Conservation (phyloP, 2,888 invertebrate genomes). For the Tethea ocularis region DNA sequence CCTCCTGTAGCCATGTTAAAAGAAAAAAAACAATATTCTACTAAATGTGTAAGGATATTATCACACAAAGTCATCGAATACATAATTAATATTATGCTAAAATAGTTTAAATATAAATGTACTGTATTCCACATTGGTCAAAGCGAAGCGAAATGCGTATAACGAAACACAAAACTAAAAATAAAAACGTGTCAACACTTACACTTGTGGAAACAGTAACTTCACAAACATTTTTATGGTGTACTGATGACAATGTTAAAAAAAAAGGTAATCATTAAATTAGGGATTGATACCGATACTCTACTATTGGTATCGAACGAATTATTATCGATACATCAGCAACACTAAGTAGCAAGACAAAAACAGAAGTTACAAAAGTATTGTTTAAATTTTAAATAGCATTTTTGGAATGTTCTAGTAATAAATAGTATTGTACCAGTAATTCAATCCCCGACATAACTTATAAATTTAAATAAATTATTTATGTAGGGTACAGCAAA, state of each 20-base stretch:
- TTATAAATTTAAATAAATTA: too few relatives aligned
- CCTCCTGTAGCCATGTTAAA: constrained; percentile 70
- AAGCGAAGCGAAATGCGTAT: neutral
- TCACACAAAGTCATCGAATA: constrained; percentile 1
- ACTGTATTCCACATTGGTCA: neutral
- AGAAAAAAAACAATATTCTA: constrained; percentile 50
- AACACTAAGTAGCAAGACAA: too few relatives aligned
- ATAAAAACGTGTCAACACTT: neutral
- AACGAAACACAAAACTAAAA: neutral
- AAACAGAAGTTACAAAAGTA: too few relatives aligned
- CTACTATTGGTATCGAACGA: too few relatives aligned
- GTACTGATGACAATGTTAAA: constrained; percentile 12
- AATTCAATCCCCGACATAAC: too few relatives aligned
- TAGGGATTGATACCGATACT: neutral
- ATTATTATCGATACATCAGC: neutral
- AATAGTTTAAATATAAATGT: neutral
- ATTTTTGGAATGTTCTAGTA: too few relatives aligned
- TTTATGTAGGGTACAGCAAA: too few relatives aligned
- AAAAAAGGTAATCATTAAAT: constrained; percentile 12
- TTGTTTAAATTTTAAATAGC: too few relatives aligned
- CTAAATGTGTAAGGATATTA: constrained; percentile 33
- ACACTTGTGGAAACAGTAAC: constrained; percentile 1
- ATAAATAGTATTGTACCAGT: too few relatives aligned
- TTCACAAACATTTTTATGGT: neutral
- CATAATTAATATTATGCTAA: neutral